Evolutionary conservation across 2,113 vertebrate genomes (phyloP), one percentile per base, ranked within the genome.

Genomic region (Leiothrix lutea): DNA sequence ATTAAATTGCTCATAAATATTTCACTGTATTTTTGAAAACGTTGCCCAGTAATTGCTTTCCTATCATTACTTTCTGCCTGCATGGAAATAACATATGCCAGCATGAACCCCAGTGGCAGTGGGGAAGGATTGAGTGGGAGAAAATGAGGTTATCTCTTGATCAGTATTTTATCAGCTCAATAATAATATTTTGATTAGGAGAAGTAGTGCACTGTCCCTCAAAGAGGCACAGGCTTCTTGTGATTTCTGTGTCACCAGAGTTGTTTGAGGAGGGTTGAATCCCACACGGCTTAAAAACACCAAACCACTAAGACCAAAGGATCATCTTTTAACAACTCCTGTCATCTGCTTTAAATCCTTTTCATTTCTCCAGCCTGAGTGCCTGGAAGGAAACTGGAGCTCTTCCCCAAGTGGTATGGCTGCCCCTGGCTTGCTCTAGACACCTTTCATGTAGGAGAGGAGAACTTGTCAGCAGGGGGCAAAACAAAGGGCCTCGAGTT

Each of bases 161-260:
- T 79, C 61, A 36, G 72, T 47, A 18, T 82, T 67, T n/a, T 56
- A 60, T 64, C 61, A 91, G 75, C 53, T 80, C 50, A 50, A 13
- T 80, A 77, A 85, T 75, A 80, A 75, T 70, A 45, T 80, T 94
- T 93, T 92, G 36, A 53, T 89, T 86, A 53, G 58, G 58, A 54
- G 40, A 72, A 88, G 31, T 21, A 26, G 47, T 21, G 11, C n/a
- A 2, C n/a, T 16, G 7, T 90, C 47, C 48, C 69, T 70, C 33
- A 56, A 28, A 74, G 60, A 56, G 65, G 35, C 54, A 24, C 14
- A 17, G 65, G 36, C 83, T 88, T 67, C 65, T 45, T 62, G 42
- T 86, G 79, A n/a, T 57, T 77, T 50, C 72, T 71, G 11, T 57
- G 56, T 20, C 71, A 18, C 71, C 61, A 2, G 35, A 71, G 38